Conservation (phyloP, 2,888 invertebrate species). For the Nomada goodeniana region DNA sequence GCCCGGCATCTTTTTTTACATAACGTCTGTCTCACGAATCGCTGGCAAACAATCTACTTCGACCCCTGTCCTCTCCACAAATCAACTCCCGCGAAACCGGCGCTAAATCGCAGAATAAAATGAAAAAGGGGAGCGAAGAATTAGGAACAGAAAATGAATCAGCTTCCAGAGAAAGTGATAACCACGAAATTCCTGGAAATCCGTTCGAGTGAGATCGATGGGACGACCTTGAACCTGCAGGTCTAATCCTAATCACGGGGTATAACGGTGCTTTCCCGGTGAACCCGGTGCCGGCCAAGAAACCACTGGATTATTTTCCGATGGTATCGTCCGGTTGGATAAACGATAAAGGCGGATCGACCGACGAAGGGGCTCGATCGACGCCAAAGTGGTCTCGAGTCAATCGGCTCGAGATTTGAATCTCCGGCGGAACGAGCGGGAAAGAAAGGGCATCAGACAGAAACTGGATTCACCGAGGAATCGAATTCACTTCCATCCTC, state of each 20-base stretch:
- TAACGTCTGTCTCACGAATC: too few relatives aligned
- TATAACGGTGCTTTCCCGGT: conserved; percentile 20
- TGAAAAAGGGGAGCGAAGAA: background rate
- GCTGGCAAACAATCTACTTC: too few relatives aligned
- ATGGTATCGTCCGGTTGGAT: conserved; percentile 55
- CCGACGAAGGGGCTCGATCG: conserved; percentile 30
- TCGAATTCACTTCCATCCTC: conserved; percentile 59
- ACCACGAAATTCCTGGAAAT: conserved; percentile 30
- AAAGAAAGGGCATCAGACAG: conserved; percentile 57
- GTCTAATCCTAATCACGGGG: conserved; percentile 26
- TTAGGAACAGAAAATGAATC: background rate
- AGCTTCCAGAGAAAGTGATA: conserved; percentile 36
- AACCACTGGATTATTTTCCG: conserved; percentile 58
- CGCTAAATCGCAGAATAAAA: background rate
- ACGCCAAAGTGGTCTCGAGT: conserved; percentile 69
- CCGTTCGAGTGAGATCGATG: conserved; percentile 28
- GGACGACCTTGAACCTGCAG: conserved; percentile 41
- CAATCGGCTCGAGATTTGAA: conserved; percentile 72
- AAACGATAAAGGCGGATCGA: conserved; percentile 33
- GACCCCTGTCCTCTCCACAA: too few relatives aligned
- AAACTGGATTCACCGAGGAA: conserved; percentile 61
- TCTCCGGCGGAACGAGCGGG: conserved; percentile 57
- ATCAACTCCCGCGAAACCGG: background rate
- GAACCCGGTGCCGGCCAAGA: conserved; percentile 15
- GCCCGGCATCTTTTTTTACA: too few relatives aligned